These are phyloP conservation scores for Lasioglossum calceatum DNA, from an alignment of 2,888 invertebrate species.

Conservation along the genomic window DNA sequence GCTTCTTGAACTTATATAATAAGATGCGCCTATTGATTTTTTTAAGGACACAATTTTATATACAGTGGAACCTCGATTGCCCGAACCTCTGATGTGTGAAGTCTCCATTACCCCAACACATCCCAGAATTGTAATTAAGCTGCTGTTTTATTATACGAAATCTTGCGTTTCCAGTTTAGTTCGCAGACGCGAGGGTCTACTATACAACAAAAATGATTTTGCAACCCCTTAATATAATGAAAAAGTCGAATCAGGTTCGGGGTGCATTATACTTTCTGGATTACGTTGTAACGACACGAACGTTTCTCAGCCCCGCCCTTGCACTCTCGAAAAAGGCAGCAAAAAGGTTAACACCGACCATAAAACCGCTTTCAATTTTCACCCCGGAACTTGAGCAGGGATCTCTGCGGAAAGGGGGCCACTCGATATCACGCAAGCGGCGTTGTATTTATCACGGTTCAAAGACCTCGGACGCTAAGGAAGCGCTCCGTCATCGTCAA, in stretches of 20 bases:
- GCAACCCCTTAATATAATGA: not conserved
- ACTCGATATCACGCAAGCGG: conserved; percentile 14
- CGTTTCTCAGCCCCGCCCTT: not conserved
- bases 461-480: conserved; percentile 16
- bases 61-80: too few relatives aligned
- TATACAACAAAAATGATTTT: not conserved
- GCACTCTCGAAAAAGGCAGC: not conserved
- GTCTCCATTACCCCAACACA: too few relatives aligned
- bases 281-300: conserved; percentile 6
- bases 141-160: not conserved
- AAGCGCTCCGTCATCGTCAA: conserved; percentile 11
- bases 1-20: too few relatives aligned
- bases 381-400: conserved; percentile 4
- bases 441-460: conserved; percentile 23
- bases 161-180: not conserved
- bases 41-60: not conserved
- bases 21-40: not conserved
- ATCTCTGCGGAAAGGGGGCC: not conserved
- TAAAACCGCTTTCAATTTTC: conserved; percentile 16
- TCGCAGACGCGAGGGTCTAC: not conserved
- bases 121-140: not conserved
- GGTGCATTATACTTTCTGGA: conserved; percentile 1
- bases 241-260: not conserved
- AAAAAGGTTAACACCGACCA: not conserved
- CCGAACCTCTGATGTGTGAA: too few relatives aligned